phyloP scores from a whole-genome alignment of 1,140 invertebrate species.

The Ceratitis capitata region DNA sequence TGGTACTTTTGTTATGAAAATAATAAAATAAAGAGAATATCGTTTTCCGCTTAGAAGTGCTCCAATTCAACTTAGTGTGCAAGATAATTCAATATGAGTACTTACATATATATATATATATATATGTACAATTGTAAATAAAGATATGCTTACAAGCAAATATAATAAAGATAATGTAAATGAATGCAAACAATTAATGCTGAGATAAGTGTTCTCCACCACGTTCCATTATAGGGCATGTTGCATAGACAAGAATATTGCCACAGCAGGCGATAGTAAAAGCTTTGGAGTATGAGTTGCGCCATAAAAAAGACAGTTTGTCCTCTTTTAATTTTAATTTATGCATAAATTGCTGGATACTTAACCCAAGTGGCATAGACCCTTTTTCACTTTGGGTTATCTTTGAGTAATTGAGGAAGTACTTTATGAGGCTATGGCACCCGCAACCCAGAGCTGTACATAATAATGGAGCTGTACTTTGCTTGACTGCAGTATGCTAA shows the following conservation, averaged over 20 bases:
- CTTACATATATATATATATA: neutral
- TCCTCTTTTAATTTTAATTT: neutral
- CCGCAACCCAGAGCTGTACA: too few species aligned
- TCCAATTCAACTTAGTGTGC: neutral
- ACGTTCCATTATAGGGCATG: neutral
- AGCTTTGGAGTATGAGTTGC: neutral
- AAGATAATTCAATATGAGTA: neutral
- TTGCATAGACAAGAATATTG: neutral
- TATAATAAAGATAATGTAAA: constrained; percentile 4
- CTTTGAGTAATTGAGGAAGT: neutral
- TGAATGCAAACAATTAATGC: constrained; percentile 10
- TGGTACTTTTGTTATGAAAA: neutral
- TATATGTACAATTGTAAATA: neutral
- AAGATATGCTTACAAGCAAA: neutral
- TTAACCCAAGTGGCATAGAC: neutral
- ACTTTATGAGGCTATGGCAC: too few species aligned
- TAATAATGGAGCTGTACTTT: too few species aligned
- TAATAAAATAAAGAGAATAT: neutral
- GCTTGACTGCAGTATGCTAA: too few species aligned
- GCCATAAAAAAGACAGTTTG: neutral
- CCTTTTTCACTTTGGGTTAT: neutral
- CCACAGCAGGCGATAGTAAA: neutral
- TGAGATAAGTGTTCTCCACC: neutral
- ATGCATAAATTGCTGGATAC: neutral
- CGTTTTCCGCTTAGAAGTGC: neutral